These are phyloP conservation scores for Ceuthmochares aereus DNA, from an alignment of 2,113 vertebrate genomes.

Conservation along the genomic window DNA sequence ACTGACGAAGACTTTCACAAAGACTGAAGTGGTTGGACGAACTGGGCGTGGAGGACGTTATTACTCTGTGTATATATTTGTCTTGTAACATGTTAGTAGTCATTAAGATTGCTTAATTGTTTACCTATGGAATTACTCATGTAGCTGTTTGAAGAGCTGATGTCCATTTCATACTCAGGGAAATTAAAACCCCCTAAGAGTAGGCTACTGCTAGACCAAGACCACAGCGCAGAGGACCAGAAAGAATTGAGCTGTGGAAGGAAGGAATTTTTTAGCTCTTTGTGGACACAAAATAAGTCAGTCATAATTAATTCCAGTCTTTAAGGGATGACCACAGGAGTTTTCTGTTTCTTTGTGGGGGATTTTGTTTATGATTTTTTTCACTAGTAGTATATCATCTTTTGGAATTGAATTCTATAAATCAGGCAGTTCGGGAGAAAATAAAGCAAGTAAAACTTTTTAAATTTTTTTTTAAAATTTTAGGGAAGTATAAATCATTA, in stretches of 20 bases:
- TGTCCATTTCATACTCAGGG: neutral
- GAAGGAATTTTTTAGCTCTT: neutral
- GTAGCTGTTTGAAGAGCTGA: neutral
- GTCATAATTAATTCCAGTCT: neutral
- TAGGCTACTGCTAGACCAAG: neutral
- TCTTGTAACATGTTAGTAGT: neutral
- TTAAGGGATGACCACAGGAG: neutral
- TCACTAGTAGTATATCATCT: accelerated
- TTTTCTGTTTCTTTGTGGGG: accelerated
- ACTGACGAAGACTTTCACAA: neutral
- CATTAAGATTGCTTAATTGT: neutral
- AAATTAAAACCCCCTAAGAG: neutral
- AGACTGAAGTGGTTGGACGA: neutral
- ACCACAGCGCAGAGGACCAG: neutral
- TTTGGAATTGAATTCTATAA: neutral
- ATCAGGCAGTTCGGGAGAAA: neutral
- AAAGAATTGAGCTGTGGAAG: neutral
- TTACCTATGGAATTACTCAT: neutral
- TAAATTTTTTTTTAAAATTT: neutral
- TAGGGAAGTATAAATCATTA: neutral
- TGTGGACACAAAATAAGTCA: neutral
- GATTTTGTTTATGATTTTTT: neutral
- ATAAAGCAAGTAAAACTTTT: neutral
- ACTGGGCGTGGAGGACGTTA: neutral
- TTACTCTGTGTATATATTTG: neutral